These are phyloP conservation scores for Cataglyphis cursor DNA, from an alignment of 2,888 invertebrate species.

Conservation along the genomic window DNA sequence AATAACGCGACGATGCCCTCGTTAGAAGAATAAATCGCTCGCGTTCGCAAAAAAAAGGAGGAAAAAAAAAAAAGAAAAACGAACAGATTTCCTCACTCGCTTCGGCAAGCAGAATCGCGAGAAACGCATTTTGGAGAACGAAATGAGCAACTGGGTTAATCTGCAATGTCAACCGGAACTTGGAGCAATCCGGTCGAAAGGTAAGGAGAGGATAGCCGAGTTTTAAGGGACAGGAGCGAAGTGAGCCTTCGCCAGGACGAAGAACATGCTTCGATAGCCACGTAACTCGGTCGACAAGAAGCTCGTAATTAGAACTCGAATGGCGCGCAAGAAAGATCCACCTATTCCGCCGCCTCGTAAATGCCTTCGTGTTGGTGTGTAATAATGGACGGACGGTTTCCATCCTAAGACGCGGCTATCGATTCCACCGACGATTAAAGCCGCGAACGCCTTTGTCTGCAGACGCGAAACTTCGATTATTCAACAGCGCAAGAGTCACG, in stretches of 20 bases:
- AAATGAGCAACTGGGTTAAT: conserved; percentile 83
- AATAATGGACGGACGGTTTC: conserved; percentile 45
- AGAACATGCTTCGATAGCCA: conserved; percentile 56
- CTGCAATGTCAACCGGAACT: conserved; percentile 79
- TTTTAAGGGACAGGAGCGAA: conserved; percentile 24
- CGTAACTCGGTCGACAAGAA: conserved; percentile 67
- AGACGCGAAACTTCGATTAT: conserved; percentile 48
- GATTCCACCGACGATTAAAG: conserved; percentile 50
- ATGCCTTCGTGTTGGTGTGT: conserved; percentile 25
- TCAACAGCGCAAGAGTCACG: conserved; percentile 47
- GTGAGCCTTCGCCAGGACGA: conserved; percentile 23
- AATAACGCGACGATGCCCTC: conserved; percentile 43
- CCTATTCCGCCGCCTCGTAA: conserved; percentile 25
- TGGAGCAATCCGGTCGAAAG: conserved; percentile 57
- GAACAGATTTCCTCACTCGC: conserved; percentile 34
- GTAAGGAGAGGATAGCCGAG: conserved; percentile 23
- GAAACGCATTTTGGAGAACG: conserved; percentile 69
- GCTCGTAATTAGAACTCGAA: conserved; percentile 66
- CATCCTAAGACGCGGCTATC: conserved; percentile 39
- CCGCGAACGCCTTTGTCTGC: conserved; percentile 15
- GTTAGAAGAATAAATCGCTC: conserved; percentile 66
- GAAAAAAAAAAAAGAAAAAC: conserved; percentile 3
- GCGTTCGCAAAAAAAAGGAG: conserved; percentile 4
- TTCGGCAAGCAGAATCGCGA: conserved; percentile 68
- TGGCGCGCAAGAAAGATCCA: conserved; percentile 60